These are phyloP conservation scores for Forpus xanthops DNA, from an alignment of 2,797 vertebrate genomes.

Conservation along the genomic window DNA sequence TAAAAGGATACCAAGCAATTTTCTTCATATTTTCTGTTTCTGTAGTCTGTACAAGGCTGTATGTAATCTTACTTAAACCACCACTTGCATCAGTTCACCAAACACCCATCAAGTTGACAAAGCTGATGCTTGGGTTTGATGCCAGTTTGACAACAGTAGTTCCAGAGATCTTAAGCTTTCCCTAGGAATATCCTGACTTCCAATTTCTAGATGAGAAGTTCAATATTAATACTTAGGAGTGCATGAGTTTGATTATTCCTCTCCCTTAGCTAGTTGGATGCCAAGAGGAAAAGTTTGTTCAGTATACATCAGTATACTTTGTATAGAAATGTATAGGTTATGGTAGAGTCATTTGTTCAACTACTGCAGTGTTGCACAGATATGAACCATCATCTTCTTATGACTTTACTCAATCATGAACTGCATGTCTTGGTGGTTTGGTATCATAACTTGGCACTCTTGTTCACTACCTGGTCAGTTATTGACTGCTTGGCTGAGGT, in stretches of 20 bases:
- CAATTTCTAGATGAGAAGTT: not conserved
- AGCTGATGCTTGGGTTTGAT: rapidly evolving
- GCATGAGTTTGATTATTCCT: not conserved
- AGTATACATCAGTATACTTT: not conserved
- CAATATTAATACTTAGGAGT: rapidly evolving
- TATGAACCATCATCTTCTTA: not conserved
- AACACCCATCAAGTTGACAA: not conserved
- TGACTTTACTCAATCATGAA: not conserved
- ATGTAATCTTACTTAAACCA: not conserved
- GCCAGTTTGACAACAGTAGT: not conserved
- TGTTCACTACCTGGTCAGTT: not conserved
- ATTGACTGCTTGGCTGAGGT: not conserved
- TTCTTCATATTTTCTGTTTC: not conserved
- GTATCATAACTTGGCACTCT: rapidly evolving
- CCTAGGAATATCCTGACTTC: not conserved
- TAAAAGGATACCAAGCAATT: not conserved
- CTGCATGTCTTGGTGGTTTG: not conserved
- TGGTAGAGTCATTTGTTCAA: not conserved
- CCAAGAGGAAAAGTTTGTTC: not conserved
- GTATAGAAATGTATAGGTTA: not conserved
- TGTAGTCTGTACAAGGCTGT: not conserved
- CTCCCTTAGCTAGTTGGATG: not conserved
- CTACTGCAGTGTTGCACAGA: not conserved
- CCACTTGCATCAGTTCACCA: not conserved
- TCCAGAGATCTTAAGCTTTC: not conserved